Evolutionary conservation across 2,113 vertebrate genomes (phyloP), one percentile per base, ranked within the genome.

Genomic region (Perca fluviatilis): DNA sequence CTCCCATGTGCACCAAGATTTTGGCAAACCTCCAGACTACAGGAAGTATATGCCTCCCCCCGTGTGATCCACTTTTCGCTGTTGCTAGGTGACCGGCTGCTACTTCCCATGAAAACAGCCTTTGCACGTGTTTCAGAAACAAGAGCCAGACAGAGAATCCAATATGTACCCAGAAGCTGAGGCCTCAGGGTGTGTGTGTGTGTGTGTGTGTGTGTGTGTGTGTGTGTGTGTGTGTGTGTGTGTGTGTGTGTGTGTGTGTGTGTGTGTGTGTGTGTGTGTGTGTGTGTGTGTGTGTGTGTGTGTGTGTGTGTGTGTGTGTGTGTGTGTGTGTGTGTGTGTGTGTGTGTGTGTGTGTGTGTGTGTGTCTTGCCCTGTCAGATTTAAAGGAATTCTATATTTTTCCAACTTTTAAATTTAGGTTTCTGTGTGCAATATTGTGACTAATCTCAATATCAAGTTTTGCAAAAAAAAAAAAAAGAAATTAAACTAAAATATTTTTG

Each of bases 61-160:
- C 33, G 21, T 30, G 43, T 79, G 61, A 88, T 86, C 64, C 80
- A 84, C 74, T 87, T 85, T 80, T 87, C n/a, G 12, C 81, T 76
- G 90, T 91, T 90, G 87, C 91, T 88, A 82, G 56, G 91, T 84
- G 84, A 93, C 75, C 33, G 12, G 51, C 71, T 82, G 85, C 63
- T 67, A 76, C 80, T 89, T 93, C 86, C 82, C 85, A 78, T 68
- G 74, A 81, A 86, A 91, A 88, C 80, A 84, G 83, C 54, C 78
- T 72, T 83, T 84, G 89, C 92, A 91, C 90, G 90, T 93, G 91
- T 92, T 89, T 81, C 76, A 78, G 86, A 86, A 86, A 89, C 51
- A 27, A 70, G 88, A 87, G 56, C 74, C 78, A 72, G 66, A 54
- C 75, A 16, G 25, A 84, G 71, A 74, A 86, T 81, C 89, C 81